phyloP scores from a whole-genome alignment of 2,113 vertebrate species.

The Hyperoodon ampullatus region DNA sequence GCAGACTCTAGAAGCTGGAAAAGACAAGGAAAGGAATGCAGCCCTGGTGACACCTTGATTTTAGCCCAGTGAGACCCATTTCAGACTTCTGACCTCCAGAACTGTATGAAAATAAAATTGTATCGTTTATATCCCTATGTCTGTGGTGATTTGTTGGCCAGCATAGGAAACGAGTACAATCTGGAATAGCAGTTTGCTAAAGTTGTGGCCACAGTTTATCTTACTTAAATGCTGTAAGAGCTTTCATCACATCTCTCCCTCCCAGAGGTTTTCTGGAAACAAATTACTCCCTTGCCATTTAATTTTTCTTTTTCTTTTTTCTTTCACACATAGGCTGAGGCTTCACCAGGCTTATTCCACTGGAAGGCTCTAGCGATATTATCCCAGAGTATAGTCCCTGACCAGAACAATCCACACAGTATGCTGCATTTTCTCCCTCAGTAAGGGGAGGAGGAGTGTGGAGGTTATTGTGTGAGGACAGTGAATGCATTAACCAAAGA shows the following conservation, averaged over 20 bases:
- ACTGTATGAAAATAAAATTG: not conserved
- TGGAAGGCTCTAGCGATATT: conserved; percentile 43
- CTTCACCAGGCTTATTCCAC: conserved; percentile 5
- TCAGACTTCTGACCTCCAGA: not conserved
- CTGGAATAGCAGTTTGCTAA: not conserved
- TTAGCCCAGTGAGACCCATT: not conserved
- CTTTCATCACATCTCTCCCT: conserved; percentile 26
- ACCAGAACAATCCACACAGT: conserved; percentile 1
- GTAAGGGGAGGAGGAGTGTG: not conserved
- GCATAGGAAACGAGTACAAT: not conserved
- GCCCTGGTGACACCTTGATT: not conserved
- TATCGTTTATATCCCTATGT: not conserved
- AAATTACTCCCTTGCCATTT: conserved; percentile 51
- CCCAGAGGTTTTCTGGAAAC: conserved; percentile 48
- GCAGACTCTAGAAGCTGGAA: not conserved
- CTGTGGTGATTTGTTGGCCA: not conserved
- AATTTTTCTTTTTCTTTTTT: not conserved
- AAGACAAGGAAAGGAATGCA: not conserved
- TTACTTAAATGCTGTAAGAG: conserved; percentile 11
- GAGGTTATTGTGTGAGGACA: not conserved
- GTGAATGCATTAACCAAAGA: conserved; percentile 57
- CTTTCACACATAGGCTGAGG: not conserved
- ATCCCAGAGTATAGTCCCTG: conserved; percentile 15
- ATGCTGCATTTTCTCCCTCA: conserved; percentile 34
- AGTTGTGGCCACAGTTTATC: conserved; percentile 4